A percentile compares a stretch with the other conserved stretches of the same genome.
phyloP scores from a whole-genome alignment of 2,888 invertebrate species.

The Ypsolopha sequella region DNA sequence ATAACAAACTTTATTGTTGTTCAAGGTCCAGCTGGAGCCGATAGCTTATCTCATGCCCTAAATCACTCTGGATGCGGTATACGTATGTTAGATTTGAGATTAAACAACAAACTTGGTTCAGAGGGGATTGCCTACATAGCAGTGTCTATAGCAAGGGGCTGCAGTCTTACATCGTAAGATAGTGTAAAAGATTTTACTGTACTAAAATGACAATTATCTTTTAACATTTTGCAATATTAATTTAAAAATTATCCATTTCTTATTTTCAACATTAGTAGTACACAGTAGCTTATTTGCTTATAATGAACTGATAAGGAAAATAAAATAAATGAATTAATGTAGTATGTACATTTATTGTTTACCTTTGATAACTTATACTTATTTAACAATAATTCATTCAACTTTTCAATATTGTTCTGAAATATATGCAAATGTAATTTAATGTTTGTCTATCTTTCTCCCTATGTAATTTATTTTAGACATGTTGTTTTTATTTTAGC shows the following conservation, averaged over 20 bases:
- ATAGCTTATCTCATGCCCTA: constrained; percentile 48
- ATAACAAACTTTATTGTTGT: constrained; percentile 2
- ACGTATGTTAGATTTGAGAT: constrained; percentile 46
- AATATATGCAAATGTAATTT: background rate
- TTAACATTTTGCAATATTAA: too few species aligned
- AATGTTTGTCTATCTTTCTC: background rate
- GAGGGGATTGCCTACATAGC: constrained; percentile 57
- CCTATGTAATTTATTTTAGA: background rate
- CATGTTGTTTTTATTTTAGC: constrained; percentile 23
- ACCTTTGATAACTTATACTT: too few species aligned
- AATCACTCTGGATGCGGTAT: constrained; percentile 49
- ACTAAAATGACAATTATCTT: too few species aligned
- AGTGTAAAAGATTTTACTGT: too few species aligned
- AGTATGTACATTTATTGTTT: too few species aligned
- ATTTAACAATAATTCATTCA: too few species aligned
- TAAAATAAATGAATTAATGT: too few species aligned
- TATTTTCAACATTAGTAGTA: too few species aligned
- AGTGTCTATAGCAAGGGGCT: constrained; percentile 58
- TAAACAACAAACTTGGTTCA: constrained; percentile 54
- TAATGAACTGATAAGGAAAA: too few species aligned
- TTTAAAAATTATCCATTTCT: too few species aligned
- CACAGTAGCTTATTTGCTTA: too few species aligned
- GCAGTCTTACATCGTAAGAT: constrained; percentile 48
- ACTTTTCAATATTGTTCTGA: too few species aligned
- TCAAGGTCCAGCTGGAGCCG: constrained; percentile 48